phyloP scores from a whole-genome alignment of 2,113 vertebrate genomes.

The Martes martes region DNA sequence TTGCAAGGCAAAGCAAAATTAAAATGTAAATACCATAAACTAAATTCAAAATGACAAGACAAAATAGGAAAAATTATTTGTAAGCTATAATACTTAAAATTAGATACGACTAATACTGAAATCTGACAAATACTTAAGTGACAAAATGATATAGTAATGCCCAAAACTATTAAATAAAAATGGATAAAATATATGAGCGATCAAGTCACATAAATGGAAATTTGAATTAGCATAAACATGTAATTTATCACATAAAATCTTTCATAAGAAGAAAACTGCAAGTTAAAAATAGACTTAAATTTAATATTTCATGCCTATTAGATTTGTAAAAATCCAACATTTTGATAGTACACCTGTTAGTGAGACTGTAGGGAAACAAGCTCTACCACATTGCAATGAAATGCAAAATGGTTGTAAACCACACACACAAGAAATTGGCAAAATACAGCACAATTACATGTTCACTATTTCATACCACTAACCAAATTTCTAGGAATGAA shows the following conservation, averaged over 20 bases:
- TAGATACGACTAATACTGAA: not conserved
- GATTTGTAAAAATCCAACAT: not conserved
- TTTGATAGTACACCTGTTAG: not conserved
- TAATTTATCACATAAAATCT: not conserved
- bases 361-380: not conserved
- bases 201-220: not conserved
- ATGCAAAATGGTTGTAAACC: not conserved
- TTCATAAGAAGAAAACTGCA: not conserved
- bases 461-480: not conserved
- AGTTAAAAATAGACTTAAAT: not conserved
- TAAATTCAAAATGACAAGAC: not conserved
- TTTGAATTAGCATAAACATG: not conserved
- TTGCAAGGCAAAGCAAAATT: not conserved
- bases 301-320: not conserved
- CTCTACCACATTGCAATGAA: not conserved
- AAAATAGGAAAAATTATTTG: not conserved
- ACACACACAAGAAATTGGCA: not conserved
- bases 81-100: not conserved
- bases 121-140: not conserved
- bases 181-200: not conserved
- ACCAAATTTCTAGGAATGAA: not conserved
- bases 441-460: not conserved
- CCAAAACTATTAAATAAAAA: not conserved
- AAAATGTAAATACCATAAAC: not conserved
- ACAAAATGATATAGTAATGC: not conserved